phyloP scores from a whole-genome alignment of 2,113 vertebrate species.

The Cichladusa arquata region DNA sequence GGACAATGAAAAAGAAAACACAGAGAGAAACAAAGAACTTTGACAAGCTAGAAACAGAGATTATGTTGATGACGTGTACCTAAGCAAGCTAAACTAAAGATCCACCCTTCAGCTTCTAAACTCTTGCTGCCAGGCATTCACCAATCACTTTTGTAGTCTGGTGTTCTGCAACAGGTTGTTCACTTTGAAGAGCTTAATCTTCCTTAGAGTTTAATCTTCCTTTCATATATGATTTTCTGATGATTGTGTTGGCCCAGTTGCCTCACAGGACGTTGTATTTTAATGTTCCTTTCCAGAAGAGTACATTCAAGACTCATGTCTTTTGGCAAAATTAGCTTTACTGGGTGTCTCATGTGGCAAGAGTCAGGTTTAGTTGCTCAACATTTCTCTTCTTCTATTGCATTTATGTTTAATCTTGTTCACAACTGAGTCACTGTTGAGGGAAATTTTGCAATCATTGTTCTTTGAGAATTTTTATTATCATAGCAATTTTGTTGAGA shows the following conservation, averaged over 20 bases:
- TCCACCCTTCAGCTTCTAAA: neutral
- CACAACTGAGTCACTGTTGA: slow-evolving; percentile 31
- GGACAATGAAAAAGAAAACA: neutral
- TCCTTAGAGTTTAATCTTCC: neutral
- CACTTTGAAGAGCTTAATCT: neutral
- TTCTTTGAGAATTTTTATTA: slow-evolving; percentile 42
- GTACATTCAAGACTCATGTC: neutral
- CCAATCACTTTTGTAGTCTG: neutral
- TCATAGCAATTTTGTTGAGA: slow-evolving; percentile 19
- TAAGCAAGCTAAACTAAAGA: neutral
- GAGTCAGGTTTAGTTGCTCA: slow-evolving; percentile 44
- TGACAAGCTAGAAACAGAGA: neutral
- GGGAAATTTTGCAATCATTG: neutral
- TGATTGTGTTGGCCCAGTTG: neutral
- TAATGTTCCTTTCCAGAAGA: neutral
- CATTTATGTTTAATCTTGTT: slow-evolving; percentile 61
- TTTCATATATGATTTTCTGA: slow-evolving; percentile 1
- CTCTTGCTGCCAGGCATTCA: neutral
- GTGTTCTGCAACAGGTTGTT: neutral
- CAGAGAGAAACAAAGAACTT: neutral
- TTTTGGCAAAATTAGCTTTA: slow-evolving; percentile 5
- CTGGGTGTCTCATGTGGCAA: neutral
- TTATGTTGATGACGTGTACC: neutral
- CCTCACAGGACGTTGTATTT: neutral
- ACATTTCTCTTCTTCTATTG: neutral